phyloP scores from a whole-genome alignment of 2,888 invertebrate genomes.

The Periphyllus acericola region DNA sequence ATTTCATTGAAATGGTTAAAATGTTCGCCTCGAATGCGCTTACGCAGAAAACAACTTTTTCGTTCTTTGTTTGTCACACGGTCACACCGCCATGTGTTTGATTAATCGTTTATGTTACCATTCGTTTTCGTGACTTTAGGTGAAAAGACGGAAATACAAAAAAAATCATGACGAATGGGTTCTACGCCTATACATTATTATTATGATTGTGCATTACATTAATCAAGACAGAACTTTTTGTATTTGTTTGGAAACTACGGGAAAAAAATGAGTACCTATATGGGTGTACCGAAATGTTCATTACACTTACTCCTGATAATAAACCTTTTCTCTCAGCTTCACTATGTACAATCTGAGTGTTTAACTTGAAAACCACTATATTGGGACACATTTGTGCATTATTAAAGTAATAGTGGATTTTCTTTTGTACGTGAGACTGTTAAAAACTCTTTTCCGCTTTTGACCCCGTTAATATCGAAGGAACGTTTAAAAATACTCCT shows the following conservation, averaged over 20 bases:
- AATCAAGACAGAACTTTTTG: slow-evolving; percentile 42
- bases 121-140: slow-evolving; percentile 37
- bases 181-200: neutral
- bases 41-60: neutral
- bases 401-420: neutral
- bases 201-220: slow-evolving; percentile 24
- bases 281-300: neutral
- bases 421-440: neutral
- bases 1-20: neutral
- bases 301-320: neutral
- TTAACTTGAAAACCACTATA: slow-evolving; percentile 3
- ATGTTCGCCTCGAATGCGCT: neutral
- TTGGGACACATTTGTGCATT: slow-evolving; percentile 23
- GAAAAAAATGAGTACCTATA: slow-evolving; percentile 1
- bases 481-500: neutral
- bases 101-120: slow-evolving; percentile 42
- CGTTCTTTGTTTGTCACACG: slow-evolving; percentile 28
- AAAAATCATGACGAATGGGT: slow-evolving; percentile 29
- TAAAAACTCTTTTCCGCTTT: neutral
- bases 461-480: neutral
- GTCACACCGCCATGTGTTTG: neutral
- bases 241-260: neutral
- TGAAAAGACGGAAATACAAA: neutral
- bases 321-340: neutral
- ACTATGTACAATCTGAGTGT: neutral